phyloP scores from a whole-genome alignment of 2,113 vertebrate genomes.

The Pluvialis apricaria region DNA sequence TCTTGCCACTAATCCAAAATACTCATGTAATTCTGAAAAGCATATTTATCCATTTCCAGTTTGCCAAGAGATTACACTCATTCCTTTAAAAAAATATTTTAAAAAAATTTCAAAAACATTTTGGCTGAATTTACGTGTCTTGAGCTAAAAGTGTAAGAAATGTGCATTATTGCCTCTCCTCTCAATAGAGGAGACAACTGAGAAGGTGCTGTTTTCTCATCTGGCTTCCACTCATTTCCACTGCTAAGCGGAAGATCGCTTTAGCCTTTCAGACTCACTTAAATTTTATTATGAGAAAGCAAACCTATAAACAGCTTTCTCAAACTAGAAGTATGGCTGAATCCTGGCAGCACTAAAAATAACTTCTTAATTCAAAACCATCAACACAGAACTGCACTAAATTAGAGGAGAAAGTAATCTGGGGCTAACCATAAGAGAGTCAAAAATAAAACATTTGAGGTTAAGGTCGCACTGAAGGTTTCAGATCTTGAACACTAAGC shows the following conservation, averaged over 20 bases:
- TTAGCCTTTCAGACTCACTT: neutral
- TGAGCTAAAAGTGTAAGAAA: neutral
- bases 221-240: neutral
- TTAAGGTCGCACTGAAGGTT: neutral
- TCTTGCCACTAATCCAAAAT: neutral
- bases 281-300: neutral
- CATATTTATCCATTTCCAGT: neutral
- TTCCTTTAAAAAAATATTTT: neutral
- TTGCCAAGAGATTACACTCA: neutral
- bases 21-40: neutral
- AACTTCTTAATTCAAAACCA: neutral
- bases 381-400: neutral
- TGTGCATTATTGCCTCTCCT: neutral
- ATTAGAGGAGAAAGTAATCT: neutral
- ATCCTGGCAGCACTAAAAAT: neutral
- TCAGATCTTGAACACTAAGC: neutral
- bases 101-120: neutral
- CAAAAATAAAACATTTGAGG: neutral
- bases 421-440: neutral
- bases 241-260: neutral
- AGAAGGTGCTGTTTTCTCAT: neutral
- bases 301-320: neutral
- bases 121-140: neutral
- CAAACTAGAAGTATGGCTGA: neutral
- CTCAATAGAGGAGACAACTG: neutral